phyloP scores from a whole-genome alignment of 2,797 vertebrate genomes.

The Aeoliscus strigatus region DNA sequence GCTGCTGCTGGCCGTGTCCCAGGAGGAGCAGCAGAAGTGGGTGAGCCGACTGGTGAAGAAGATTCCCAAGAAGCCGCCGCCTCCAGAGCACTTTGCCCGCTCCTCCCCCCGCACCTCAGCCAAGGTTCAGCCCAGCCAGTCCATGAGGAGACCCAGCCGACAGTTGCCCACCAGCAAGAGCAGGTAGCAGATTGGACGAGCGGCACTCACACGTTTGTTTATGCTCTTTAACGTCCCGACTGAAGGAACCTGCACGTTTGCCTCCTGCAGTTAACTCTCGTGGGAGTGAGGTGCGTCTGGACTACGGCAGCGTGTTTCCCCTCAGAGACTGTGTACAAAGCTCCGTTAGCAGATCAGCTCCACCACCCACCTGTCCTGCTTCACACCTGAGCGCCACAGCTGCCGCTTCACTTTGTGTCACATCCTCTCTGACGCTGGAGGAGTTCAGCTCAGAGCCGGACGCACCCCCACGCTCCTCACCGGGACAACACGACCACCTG shows the following conservation, averaged over 20 bases:
- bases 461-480: slow-evolving; percentile 54
- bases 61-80: slow-evolving; percentile 95
- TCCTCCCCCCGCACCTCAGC: slow-evolving; percentile 93
- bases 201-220: neutral
- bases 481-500: slow-evolving; percentile 25
- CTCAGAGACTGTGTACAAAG: slow-evolving; percentile 76
- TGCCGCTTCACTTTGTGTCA: slow-evolving; percentile 31
- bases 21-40: slow-evolving; percentile 99
- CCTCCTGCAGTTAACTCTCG: slow-evolving; percentile 86
- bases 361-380: slow-evolving; percentile 60
- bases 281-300: slow-evolving; percentile 72
- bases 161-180: slow-evolving; percentile 93
- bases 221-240: neutral
- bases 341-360: slow-evolving; percentile 72
- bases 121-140: slow-evolving; percentile 94
- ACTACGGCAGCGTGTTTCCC: slow-evolving; percentile 72
- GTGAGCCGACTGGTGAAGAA: slow-evolving; percentile 95
- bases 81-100: slow-evolving; percentile 87
- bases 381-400: slow-evolving; percentile 62
- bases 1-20: slow-evolving; percentile 88
- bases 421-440: slow-evolving; percentile 14
- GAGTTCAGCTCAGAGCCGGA: slow-evolving; percentile 26
- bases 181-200: slow-evolving; percentile 74
- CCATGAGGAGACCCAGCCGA: slow-evolving; percentile 90
- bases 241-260: slow-evolving; percentile 32